Base-by-base conservation (phyloP, 2,888 invertebrate genomes). In the Monochamus alternatus region DNA sequence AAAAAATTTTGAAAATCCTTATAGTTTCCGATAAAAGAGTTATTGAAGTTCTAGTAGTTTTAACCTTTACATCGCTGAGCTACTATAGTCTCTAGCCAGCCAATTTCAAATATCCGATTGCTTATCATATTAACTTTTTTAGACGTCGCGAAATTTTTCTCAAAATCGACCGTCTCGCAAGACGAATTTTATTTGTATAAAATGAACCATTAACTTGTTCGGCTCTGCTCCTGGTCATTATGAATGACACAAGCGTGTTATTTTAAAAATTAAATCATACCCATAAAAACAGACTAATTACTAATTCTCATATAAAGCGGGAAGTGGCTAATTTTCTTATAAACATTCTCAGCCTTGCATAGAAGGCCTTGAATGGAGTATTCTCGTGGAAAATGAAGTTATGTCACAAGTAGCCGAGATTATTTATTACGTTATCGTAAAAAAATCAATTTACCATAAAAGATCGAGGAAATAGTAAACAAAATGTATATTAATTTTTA, bases 291-390 rank as follows among this genome's bases (percentile, higher is more conserved):
- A 7, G 59, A 22, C 47, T 47, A 70, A 71, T 71, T 59, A 63
- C 9, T 32, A 38, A 63, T 51, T 63, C 62, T 71, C 62, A 44
- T 63, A 38, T 38, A 32, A 71, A 63, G 52, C 5, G 63, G 71
- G 71, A 71, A 71, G 71, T 44, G n/a, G 32, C 51, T 63, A 14
- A 52, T 71, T 71, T 71, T 71, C 62, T 63, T 51, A 71, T 71
- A 71, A 63, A 71, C 52, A 63, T 62, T 63, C 62, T 52, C 71
- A 71, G 52, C 71, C 71, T 71, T 71, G 71, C 52, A 63, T n/a
- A 52, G 30, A 64, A 32, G 43, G 47, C 60, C 63, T 63, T 43
- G 55, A 32, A 47, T 38, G 52, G 52, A 55, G n/a, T 47, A 60
- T 69, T 64, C 14, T 22, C 44, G 30, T 47, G 30, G 30, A 65